Evolutionary conservation across 1,140 invertebrate species (phyloP).

Genomic region (Vollenhovia emeryi): DNA sequence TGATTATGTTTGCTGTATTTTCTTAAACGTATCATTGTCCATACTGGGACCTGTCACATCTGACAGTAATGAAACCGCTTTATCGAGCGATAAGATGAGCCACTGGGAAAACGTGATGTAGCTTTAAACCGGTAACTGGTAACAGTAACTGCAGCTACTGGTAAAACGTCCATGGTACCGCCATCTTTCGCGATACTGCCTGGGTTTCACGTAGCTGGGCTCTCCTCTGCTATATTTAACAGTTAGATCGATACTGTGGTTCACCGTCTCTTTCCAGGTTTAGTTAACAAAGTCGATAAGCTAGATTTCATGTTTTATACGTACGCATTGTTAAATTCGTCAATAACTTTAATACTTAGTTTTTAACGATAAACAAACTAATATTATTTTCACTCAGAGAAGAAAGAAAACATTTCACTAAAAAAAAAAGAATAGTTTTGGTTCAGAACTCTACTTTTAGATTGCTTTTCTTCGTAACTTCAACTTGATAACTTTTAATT

Average conservation of each 20-base stretch:
- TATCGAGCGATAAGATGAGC: conserved; percentile 14
- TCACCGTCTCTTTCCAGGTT: not conserved
- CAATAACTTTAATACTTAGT: not conserved
- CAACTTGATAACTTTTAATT: not conserved
- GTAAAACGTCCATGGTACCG: conserved; percentile 20
- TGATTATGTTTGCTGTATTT: not conserved
- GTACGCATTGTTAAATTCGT: not conserved
- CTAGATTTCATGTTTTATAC: conserved; percentile 14
- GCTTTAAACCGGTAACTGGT: conserved; percentile 4
- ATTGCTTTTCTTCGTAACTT: not conserved
- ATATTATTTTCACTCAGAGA: not conserved
- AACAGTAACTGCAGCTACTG: conserved; percentile 26
- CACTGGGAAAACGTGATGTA: not conserved
- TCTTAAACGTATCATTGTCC: not conserved
- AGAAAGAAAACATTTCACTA: not conserved
- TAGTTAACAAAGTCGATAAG: conserved; percentile 30
- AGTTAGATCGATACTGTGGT: conserved; percentile 25
- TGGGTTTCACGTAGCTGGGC: conserved; percentile 22
- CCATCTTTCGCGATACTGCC: conserved; percentile 27
- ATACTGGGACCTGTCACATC: not conserved
- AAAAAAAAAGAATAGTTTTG: not conserved
- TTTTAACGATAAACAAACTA: not conserved
- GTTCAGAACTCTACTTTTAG: not conserved
- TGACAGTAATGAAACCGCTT: not conserved
- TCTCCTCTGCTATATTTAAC: conserved; percentile 6